Conservation (phyloP, 2,888 invertebrate species). For the Erpobdella octoculata region DNA sequence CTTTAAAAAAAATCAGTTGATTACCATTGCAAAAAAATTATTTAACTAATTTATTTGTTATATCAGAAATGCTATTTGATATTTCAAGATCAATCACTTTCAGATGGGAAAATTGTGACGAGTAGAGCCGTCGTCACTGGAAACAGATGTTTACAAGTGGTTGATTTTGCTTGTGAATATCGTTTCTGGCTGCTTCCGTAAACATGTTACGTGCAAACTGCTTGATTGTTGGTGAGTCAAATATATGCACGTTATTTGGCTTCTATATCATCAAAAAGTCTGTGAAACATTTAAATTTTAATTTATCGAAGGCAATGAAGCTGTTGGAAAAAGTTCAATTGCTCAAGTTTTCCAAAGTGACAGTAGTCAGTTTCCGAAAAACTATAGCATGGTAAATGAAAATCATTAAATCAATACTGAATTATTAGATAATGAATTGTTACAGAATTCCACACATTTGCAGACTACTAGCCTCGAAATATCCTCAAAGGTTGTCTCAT, state of each 20-base stretch:
- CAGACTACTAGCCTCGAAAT: constrained; percentile 20
- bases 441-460: too few species aligned
- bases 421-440: neutral
- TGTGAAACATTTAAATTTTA: neutral
- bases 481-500: constrained; percentile 3
- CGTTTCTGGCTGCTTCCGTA: neutral
- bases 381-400: constrained; percentile 13
- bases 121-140: neutral
- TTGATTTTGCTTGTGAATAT: neutral
- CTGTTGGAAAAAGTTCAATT: constrained; percentile 16
- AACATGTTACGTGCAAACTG: neutral
- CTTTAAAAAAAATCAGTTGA: too few species aligned
- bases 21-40: neutral
- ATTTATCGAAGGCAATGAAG: constrained; percentile 7
- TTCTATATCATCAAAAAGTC: neutral
- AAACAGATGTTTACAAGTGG: neutral
- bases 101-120: too few species aligned
- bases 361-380: constrained; percentile 3
- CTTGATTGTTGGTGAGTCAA: constrained; percentile 3
- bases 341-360: constrained; percentile 4
- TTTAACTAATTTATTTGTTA: too few species aligned
- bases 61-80: too few species aligned
- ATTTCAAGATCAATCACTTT: too few species aligned
- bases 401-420: neutral
- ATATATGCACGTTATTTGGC: neutral